Conservation (phyloP, 2,888 invertebrate species). For the Calephelis perditalis region DNA sequence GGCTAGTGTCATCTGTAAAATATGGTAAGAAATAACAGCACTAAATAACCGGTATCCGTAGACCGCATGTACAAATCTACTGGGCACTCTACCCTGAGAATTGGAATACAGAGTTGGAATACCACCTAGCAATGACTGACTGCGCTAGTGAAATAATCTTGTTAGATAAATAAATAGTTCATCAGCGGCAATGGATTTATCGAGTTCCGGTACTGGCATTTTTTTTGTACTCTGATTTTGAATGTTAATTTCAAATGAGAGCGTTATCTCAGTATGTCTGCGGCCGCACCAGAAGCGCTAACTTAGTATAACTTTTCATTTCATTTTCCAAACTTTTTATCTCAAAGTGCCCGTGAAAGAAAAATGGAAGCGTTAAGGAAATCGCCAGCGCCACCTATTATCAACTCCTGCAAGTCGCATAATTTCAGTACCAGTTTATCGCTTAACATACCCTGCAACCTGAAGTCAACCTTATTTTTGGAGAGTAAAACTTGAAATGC, state of each 20-base stretch:
- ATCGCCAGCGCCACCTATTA: slow-evolving; percentile 75
- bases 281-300: slow-evolving; percentile 41
- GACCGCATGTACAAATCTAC: too few relatives aligned
- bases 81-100: too few relatives aligned
- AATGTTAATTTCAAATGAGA: background rate
- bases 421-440: slow-evolving; percentile 37
- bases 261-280: slow-evolving; percentile 42
- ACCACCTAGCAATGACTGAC: too few relatives aligned
- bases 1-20: too few relatives aligned
- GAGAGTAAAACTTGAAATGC: slow-evolving; percentile 16
- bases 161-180: too few relatives aligned
- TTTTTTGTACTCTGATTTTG: too few relatives aligned
- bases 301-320: slow-evolving; percentile 57
- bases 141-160: too few relatives aligned
- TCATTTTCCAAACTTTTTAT: slow-evolving; percentile 76
- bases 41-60: too few relatives aligned
- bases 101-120: too few relatives aligned
- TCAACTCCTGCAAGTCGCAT: slow-evolving; percentile 59
- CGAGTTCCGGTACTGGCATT: too few relatives aligned
- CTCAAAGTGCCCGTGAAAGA: slow-evolving; percentile 77
- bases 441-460: background rate
- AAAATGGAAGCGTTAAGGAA: slow-evolving; percentile 71
- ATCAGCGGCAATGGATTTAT: too few relatives aligned
- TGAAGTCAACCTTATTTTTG: slow-evolving; percentile 18
- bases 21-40: too few relatives aligned